A percentile compares a stretch with the other conserved stretches of the same genome.
phyloP scores from a whole-genome alignment of 2,888 invertebrate species.

The Aleiodes testaceus region DNA sequence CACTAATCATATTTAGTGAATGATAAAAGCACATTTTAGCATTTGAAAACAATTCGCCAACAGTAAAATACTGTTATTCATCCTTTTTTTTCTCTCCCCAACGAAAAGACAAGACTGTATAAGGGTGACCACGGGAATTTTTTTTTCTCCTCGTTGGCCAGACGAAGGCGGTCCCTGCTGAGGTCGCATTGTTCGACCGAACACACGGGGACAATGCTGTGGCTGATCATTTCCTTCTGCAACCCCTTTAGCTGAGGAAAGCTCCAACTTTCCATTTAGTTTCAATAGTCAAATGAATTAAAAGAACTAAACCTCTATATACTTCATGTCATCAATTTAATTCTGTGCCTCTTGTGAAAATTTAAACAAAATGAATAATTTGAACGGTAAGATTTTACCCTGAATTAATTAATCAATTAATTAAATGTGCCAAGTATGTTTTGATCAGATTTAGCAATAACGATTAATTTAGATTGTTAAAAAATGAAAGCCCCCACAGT shows the following conservation, averaged over 20 bases:
- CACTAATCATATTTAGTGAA: constrained; percentile 47
- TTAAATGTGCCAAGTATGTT: not conserved
- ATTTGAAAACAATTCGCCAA: constrained; percentile 6
- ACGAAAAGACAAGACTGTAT: constrained; percentile 21
- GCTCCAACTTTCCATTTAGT: constrained; percentile 31
- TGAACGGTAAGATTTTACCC: no score
- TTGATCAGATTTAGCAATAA: not conserved
- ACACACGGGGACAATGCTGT: constrained; percentile 37
- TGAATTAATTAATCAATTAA: no score
- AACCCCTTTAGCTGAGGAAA: constrained; percentile 27
- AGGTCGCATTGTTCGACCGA: constrained; percentile 57
- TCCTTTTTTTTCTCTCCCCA: not conserved
- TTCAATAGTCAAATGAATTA: constrained; percentile 23
- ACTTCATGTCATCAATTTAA: constrained; percentile 17
- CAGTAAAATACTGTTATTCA: not conserved
- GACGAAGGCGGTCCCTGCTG: constrained; percentile 53
- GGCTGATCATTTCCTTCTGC: constrained; percentile 44
- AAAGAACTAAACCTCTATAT: not conserved
- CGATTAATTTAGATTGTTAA: constrained; percentile 12
- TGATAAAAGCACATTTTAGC: constrained; percentile 10
- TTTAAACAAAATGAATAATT: no score
- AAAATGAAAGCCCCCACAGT: constrained; percentile 4
- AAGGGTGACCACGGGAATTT: constrained; percentile 28
- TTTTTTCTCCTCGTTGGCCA: constrained; percentile 37
- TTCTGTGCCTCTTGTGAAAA: not conserved